These are phyloP conservation scores for Mesocentrotus franciscanus DNA, from an alignment of 53 echinoderm and acorn worm genomes.

Conservation along the genomic window DNA sequence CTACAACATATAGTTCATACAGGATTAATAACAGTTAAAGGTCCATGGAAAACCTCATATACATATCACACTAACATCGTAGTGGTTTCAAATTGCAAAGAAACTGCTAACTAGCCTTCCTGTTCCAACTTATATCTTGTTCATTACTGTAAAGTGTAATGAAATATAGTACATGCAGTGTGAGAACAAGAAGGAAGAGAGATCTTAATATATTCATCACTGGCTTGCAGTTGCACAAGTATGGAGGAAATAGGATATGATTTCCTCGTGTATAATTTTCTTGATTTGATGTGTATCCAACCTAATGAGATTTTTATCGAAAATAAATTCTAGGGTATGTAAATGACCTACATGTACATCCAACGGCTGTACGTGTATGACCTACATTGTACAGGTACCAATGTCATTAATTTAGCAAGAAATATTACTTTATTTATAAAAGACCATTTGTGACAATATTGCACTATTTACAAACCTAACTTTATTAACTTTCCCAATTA, in stretches of 20 bases:
- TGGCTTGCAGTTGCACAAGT: neutral
- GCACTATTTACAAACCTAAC: too few relatives aligned
- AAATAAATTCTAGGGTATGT: neutral
- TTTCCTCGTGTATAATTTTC: neutral
- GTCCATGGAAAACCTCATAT: neutral
- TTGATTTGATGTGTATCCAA: neutral
- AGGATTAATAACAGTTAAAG: neutral
- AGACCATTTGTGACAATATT: too few relatives aligned
- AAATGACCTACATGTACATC: neutral
- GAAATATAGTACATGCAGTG: neutral
- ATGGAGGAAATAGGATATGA: constrained; percentile 4
- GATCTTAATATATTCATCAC: neutral
- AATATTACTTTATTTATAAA: too few relatives aligned
- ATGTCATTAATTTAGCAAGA: neutral
- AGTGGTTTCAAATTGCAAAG: too few relatives aligned
- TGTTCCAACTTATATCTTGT: neutral
- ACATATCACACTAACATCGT: too few relatives aligned
- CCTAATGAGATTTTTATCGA: neutral
- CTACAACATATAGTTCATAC: neutral
- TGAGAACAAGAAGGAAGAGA: neutral
- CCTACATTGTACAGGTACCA: too few relatives aligned
- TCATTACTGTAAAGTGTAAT: neutral
- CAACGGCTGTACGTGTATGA: too few relatives aligned
- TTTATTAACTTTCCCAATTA: too few relatives aligned
- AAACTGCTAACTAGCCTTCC: too few relatives aligned